These are phyloP conservation scores for Kryptolebias marmoratus DNA, from an alignment of 2,113 vertebrate genomes.

Conservation along the genomic window DNA sequence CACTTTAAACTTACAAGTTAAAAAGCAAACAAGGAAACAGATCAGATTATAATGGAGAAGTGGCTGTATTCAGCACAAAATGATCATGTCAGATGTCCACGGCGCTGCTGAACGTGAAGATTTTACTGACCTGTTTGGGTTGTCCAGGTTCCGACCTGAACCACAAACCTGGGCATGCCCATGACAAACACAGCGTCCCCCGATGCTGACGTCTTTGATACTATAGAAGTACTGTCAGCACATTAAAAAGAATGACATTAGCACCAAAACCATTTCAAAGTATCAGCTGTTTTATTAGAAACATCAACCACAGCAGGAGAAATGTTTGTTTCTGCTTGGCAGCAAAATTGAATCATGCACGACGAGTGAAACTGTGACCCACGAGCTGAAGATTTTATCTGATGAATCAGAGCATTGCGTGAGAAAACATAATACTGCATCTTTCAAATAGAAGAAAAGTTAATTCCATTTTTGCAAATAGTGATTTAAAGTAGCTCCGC, in stretches of 20 bases:
- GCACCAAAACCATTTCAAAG: background rate
- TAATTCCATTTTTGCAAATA: no score
- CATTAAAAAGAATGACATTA: constrained; percentile 17
- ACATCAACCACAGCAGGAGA: constrained; percentile 28
- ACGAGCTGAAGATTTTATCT: constrained; percentile 9
- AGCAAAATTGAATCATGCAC: constrained; percentile 22
- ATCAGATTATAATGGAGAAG: background rate
- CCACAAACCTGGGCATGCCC: constrained; percentile 89
- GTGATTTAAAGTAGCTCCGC: no score
- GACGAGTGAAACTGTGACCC: constrained; percentile 18
- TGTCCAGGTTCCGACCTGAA: constrained; percentile 60
- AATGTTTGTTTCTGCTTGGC: constrained; percentile 21
- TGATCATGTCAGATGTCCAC: no score
- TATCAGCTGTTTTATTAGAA: constrained; percentile 12
- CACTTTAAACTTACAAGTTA: background rate
- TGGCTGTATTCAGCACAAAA: no score
- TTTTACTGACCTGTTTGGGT: constrained; percentile 81
- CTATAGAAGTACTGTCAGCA: constrained; percentile 91
- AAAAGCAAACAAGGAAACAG: background rate
- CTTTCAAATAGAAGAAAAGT: background rate
- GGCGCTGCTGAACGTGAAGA: background rate
- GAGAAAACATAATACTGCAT: constrained; percentile 2
- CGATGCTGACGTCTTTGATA: constrained; percentile 94
- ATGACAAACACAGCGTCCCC: constrained; percentile 91
- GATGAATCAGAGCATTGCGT: constrained; percentile 28